These are phyloP conservation scores for Ctenopoma multispine DNA, from an alignment of 2,797 vertebrate genomes.

Conservation along the genomic window DNA sequence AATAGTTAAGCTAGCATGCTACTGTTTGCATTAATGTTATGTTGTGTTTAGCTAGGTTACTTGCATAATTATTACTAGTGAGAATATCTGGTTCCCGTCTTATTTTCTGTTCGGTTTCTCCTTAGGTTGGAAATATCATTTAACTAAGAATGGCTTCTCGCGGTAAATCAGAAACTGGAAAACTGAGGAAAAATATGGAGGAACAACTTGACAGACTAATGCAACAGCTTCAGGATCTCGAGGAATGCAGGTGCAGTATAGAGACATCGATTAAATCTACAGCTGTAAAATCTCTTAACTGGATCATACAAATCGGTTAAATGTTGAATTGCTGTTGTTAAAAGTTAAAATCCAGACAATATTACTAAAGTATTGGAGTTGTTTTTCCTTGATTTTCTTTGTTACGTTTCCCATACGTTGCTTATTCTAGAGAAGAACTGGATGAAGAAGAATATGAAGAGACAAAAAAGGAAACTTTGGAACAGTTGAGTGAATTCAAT, in stretches of 20 bases:
- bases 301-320: too few species aligned
- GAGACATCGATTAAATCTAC: background rate
- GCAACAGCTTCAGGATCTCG: constrained; percentile 97
- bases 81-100: background rate
- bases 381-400: too few species aligned
- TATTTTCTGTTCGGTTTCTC: background rate
- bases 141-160: constrained; percentile 91
- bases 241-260: constrained; percentile 93
- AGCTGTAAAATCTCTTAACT: background rate
- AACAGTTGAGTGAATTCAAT: constrained; percentile 96
- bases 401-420: background rate
- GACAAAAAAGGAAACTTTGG: constrained; percentile 96
- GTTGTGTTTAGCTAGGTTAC: background rate
- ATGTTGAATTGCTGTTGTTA: background rate
- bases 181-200: constrained; percentile 96
- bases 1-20: constrained; percentile 5
- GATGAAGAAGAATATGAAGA: constrained; percentile 97
- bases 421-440: constrained; percentile 89
- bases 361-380: background rate
- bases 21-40: background rate
- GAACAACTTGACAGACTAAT: constrained; percentile 96
- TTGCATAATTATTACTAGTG: fast-evolving
- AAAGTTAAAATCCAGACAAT: background rate
- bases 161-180: constrained; percentile 94
- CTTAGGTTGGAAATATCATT: constrained; percentile 7